phyloP scores from a whole-genome alignment of 2,888 invertebrate genomes.

The Trichogramma evanescens region DNA sequence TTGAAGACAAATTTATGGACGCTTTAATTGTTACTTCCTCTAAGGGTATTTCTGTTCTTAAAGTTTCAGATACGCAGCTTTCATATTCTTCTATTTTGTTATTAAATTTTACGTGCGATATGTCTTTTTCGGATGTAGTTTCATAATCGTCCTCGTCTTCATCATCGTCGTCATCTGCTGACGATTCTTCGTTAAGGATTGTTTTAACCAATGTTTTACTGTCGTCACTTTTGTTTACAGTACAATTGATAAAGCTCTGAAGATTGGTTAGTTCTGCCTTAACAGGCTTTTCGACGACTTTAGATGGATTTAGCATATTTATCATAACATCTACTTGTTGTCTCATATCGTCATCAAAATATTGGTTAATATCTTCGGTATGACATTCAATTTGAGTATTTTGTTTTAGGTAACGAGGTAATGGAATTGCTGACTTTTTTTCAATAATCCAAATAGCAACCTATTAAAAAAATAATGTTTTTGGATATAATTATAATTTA shows the following conservation, averaged over 20 bases:
- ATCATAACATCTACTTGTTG: too few relatives aligned
- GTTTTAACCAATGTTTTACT: too few relatives aligned
- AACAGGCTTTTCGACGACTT: too few relatives aligned
- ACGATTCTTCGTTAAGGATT: neutral
- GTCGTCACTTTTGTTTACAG: too few relatives aligned
- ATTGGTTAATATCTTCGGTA: neutral
- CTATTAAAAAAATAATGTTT: neutral
- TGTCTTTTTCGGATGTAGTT: neutral
- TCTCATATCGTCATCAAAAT: neutral
- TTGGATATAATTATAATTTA: neutral
- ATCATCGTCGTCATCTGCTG: neutral
- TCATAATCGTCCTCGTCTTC: neutral
- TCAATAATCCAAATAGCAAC: conserved; percentile 9
- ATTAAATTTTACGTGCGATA: neutral
- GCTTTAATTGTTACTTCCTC: neutral
- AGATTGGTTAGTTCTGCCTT: neutral
- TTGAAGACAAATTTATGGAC: neutral
- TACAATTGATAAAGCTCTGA: neutral
- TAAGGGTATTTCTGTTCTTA: neutral
- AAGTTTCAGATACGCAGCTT: neutral
- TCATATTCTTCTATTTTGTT: neutral
- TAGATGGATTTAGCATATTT: too few relatives aligned
- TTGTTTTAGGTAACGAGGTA: conserved; percentile 14
- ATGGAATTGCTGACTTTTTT: neutral
- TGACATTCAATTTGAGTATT: conserved; percentile 6